Evolutionary conservation across 1,140 invertebrate species (phyloP).

Genomic region (Melanaphis sacchari): DNA sequence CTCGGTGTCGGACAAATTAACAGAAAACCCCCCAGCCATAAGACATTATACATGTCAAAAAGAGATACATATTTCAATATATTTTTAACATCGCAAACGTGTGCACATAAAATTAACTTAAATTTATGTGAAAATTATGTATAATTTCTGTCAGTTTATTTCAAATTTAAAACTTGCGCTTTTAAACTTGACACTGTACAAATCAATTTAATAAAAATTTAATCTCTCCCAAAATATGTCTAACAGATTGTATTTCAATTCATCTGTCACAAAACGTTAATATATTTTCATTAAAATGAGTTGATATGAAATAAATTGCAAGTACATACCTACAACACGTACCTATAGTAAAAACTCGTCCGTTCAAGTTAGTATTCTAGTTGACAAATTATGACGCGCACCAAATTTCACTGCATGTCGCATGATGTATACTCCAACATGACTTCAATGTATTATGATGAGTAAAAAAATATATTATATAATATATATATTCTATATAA

Average conservation of each 20-base stretch:
- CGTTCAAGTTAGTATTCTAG: neutral
- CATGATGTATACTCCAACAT: neutral
- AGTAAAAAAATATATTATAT: neutral
- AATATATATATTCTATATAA: too few species aligned
- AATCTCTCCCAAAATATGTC: neutral
- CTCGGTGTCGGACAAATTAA: too few species aligned
- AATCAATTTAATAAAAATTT: neutral
- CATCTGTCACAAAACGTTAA: neutral
- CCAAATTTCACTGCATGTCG: neutral
- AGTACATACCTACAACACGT: neutral
- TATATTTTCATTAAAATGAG: neutral
- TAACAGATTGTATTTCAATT: neutral
- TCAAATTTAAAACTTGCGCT: neutral
- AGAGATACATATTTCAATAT: neutral
- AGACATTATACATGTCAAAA: too few species aligned
- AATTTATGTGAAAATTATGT: neutral
- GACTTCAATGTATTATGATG: neutral
- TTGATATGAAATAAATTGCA: neutral
- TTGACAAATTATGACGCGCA: neutral
- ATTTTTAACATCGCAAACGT: neutral
- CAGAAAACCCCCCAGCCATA: too few species aligned
- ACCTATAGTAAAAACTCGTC: neutral
- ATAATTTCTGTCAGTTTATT: too few species aligned
- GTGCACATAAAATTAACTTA: neutral
- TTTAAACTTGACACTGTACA: neutral